Evolutionary conservation across 1,140 invertebrate species (phyloP), one percentile per base, ranked within the genome.

Genomic region (Lepeophtheirus salmonis): DNA sequence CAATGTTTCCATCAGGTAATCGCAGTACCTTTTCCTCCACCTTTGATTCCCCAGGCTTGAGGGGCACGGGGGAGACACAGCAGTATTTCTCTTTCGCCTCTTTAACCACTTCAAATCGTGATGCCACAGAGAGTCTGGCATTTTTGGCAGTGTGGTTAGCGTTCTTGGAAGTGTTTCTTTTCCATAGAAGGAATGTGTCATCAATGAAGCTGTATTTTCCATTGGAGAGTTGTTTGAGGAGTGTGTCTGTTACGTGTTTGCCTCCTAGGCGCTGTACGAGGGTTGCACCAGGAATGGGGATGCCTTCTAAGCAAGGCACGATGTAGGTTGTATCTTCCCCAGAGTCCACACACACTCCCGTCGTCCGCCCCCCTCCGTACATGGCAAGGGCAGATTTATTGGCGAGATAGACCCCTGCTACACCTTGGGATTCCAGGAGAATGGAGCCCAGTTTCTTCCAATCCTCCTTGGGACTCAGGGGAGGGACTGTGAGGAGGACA

Each of bases 201-300:
- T 61, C 59, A 14, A 50, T 48, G 51, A 61, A 61, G 21, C 50
- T 53, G 50, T 61, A 61, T 30, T 61, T 61, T 18, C 59, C 59
- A 18, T 61, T 52, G 3, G 49, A 18, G 17, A 61, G 50, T 20
- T 52, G 18, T n/a, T 49, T n/a, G 14, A 61, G 13, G 6, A 61
- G 59, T 21, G 18, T 16, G 10, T 48, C 25, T 6, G 56, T 50
- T 10, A 61, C 51, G 48, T 61, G 59, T 25, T 61, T 61, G 12
- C 59, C 59, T n/a, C 59, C 59, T 17, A 61, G 25, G 12, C 25
- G 54, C 4, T 20, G 59, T 21, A 50, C 50, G 4, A 53, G 49
- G 50, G 59, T 61, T 1, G 59, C 59, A 13, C 50, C 50, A 48
- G 30, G 57, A 17, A 60, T 20, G 16, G 57, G 57, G 13, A 20